Evolutionary conservation across 2,888 invertebrate genomes (phyloP).

Genomic region (Zygogramma bicolorata): DNA sequence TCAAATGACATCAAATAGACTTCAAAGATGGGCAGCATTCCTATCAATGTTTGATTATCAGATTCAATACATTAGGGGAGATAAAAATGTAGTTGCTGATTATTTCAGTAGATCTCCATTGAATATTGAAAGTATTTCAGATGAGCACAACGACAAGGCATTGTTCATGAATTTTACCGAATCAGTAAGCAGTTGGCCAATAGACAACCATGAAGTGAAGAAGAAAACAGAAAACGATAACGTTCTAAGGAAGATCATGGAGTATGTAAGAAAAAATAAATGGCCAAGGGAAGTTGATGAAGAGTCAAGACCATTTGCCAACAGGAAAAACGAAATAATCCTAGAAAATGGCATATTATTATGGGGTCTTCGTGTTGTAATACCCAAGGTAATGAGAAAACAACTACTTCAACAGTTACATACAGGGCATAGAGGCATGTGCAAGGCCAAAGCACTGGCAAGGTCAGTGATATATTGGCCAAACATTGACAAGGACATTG

Average conservation of each 20-base stretch:
- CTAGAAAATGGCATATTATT: background rate
- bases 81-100: background rate
- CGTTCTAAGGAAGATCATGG: background rate
- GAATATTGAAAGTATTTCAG: too few relatives aligned
- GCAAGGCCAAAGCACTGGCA: slow-evolving; percentile 1
- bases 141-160: background rate
- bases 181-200: slow-evolving; percentile 1
- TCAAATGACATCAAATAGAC: too few relatives aligned
- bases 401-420: background rate
- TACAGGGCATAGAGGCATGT: background rate
- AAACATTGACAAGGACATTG: background rate
- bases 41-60: background rate
- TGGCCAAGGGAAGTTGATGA: background rate
- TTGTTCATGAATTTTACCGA: slow-evolving; percentile 20
- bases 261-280: background rate
- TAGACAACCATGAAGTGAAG: background rate
- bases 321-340: background rate
- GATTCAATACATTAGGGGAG: background rate
- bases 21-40: background rate
- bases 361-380: background rate
- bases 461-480: slow-evolving; percentile 6
- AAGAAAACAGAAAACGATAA: background rate
- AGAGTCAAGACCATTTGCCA: slow-evolving; percentile 1
- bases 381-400: background rate
- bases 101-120: background rate